Evolutionary conservation across 2,888 invertebrate species (phyloP).

Genomic region (Drosophila robusta): DNA sequence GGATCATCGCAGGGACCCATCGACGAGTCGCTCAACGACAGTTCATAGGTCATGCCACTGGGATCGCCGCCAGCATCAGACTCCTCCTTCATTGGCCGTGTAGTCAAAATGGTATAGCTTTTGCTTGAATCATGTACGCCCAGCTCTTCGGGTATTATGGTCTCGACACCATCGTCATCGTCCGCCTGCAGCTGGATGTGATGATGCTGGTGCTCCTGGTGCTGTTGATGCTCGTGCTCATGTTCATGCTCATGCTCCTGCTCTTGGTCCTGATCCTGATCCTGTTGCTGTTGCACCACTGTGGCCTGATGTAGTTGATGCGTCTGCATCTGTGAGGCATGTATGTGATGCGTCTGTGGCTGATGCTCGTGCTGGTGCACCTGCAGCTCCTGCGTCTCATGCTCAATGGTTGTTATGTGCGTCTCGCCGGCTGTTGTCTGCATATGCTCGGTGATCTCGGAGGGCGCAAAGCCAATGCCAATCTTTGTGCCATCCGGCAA

Average conservation of each 20-base stretch:
- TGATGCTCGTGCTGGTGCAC: conserved; percentile 74
- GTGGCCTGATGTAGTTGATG: conserved; percentile 74
- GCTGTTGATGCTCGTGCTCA: conserved; percentile 47
- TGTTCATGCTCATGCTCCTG: conserved; percentile 70
- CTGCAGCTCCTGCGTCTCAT: conserved; percentile 76
- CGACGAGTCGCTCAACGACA: conserved; percentile 84
- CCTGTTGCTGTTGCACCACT: conserved; percentile 51
- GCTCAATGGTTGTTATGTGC: conserved; percentile 82
- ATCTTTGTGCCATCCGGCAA: conserved; percentile 85
- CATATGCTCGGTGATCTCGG: conserved; percentile 84
- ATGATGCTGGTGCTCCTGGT: conserved; percentile 75
- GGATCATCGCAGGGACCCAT: conserved; percentile 85
- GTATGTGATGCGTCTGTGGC: conserved; percentile 74
- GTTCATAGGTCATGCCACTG: conserved; percentile 83
- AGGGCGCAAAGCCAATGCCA: conserved; percentile 85
- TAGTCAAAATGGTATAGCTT: conserved; percentile 84
- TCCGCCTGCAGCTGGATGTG: conserved; percentile 69
- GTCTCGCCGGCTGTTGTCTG: conserved; percentile 76
- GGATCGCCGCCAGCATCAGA: conserved; percentile 72
- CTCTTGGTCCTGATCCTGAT: conserved; percentile 71
- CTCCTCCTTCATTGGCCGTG: conserved; percentile 84
- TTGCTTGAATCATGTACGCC: conserved; percentile 82
- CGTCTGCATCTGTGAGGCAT: conserved; percentile 66
- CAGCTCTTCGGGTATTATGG: conserved; percentile 77
- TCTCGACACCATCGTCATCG: conserved; percentile 76